phyloP scores from a whole-genome alignment of 2,888 invertebrate species.

The Dryococelus australis region DNA sequence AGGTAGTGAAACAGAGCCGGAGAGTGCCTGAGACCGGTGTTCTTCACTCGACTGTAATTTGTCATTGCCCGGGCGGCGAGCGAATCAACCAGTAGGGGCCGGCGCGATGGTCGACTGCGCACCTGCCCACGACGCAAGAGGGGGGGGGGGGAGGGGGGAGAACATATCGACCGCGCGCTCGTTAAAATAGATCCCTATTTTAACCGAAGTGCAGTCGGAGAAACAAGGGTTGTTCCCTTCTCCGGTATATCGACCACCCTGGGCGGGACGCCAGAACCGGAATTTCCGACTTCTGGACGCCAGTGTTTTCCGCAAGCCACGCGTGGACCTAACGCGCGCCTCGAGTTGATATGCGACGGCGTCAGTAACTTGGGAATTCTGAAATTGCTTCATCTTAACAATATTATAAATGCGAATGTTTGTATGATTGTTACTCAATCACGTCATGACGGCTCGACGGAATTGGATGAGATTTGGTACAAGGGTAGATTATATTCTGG shows the following conservation, averaged over 20 bases:
- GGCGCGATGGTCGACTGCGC: slow-evolving; percentile 8
- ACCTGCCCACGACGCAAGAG: background rate
- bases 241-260: background rate
- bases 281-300: too few relatives aligned
- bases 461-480: too few relatives aligned
- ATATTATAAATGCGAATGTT: too few relatives aligned
- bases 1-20: background rate
- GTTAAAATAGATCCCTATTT: slow-evolving; percentile 9
- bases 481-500: too few relatives aligned
- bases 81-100: background rate
- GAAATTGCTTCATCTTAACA: too few relatives aligned
- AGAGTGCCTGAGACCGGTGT: background rate
- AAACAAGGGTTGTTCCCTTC: background rate
- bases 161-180: slow-evolving; percentile 8
- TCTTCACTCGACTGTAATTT: background rate
- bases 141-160: background rate
- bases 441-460: too few relatives aligned
- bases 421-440: too few relatives aligned
- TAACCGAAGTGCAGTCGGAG: slow-evolving; percentile 8
- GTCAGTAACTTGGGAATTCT: too few relatives aligned
- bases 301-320: too few relatives aligned
- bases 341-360: too few relatives aligned
- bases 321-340: too few relatives aligned
- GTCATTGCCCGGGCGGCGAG: background rate
- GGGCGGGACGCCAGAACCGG: background rate